phyloP scores from a whole-genome alignment of 2,797 vertebrate genomes.

The Dendrocincla tyrannina region DNA sequence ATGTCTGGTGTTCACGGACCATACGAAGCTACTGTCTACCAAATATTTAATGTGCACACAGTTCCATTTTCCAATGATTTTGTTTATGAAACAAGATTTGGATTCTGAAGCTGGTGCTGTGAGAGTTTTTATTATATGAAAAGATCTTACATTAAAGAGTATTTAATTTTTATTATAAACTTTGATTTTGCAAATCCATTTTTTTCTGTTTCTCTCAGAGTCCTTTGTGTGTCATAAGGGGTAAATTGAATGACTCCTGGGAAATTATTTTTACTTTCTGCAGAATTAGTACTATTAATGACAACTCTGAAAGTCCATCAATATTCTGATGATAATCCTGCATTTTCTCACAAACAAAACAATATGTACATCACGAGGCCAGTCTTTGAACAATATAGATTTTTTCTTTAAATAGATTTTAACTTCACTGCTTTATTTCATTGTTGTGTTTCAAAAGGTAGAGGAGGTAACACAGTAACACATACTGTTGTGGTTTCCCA shows the following conservation, averaged over 20 bases:
- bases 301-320: background rate
- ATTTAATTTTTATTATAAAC: background rate
- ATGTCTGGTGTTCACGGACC: background rate
- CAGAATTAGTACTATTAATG: slow-evolving; percentile 1
- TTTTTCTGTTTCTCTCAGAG: background rate
- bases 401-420: background rate
- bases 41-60: background rate
- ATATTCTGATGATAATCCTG: background rate
- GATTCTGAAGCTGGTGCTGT: background rate
- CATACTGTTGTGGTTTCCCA: background rate
- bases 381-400: background rate
- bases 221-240: background rate
- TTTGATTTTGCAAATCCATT: background rate
- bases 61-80: background rate
- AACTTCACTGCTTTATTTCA: background rate
- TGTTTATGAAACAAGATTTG: background rate
- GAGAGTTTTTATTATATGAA: background rate
- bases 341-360: background rate
- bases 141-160: background rate
- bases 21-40: background rate
- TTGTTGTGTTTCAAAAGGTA: background rate
- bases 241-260: background rate
- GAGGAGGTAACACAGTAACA: background rate
- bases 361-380: background rate
- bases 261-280: slow-evolving; percentile 13